Base-by-base conservation (phyloP, 2,113 vertebrate species). In the Gavia stellata region DNA sequence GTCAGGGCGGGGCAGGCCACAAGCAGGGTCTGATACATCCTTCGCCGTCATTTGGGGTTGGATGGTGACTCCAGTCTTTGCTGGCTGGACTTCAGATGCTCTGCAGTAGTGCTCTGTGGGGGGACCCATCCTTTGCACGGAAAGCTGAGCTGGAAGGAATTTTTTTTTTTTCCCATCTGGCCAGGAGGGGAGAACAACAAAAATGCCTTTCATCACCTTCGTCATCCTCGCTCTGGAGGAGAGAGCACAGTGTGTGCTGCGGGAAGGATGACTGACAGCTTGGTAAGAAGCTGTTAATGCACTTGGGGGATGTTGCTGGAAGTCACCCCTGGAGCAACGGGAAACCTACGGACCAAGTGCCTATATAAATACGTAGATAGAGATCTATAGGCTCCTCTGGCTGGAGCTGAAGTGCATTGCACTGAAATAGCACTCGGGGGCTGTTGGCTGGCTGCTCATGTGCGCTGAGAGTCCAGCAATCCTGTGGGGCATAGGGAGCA, bases 131-230 rank as follows among this genome's bases (percentile, higher is more conserved):
- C 77, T 93, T 80, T 53, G 25, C 65, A n/a, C 1, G 31, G 85
- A 91, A 92, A 90, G 49, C 58, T 95, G 89, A 94, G 78, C 68
- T 80, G 71, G 81, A 73, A 94, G 74, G 62, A 91, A 52, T 53
- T 62, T 55, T 88, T 52, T 88, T 52, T 83, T n/a, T 19, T 3
- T 16, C 52, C 68, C 90, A 88, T 91, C 88, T 88, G 74, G 58
- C 66, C 72, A 58, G 72, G 75, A 88, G 63, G 63, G 66, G 67
- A 74, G 28, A 90, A 45, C 55, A 86, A 78, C 42, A 66, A 73
- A 95, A 96, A 93, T 70, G 84, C 67, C 65, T 96, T 94, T 94
- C 81, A 83, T 52, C 89, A 82, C 80, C 94, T 88, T 94, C 5
- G 0, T 96, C 90, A 78, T 78, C 86, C 68, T 92, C 3, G 0